Base-by-base conservation (phyloP, 2,113 vertebrate species). In the Mesoclemmys tuberculata region DNA sequence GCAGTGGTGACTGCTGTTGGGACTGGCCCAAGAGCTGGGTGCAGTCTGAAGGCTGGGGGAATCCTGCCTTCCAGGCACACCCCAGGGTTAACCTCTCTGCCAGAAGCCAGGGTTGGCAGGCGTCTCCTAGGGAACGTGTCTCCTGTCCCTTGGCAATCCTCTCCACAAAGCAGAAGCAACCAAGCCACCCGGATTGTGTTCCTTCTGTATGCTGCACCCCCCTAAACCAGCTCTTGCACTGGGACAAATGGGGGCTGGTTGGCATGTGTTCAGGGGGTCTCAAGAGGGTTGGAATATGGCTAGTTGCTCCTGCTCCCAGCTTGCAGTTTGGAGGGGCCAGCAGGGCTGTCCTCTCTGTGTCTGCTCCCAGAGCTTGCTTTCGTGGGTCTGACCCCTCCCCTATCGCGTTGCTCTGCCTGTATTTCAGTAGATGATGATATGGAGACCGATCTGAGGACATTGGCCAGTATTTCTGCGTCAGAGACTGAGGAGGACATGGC, bases 401-500 rank as follows among this genome's bases (percentile, higher is more conserved):
- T 84, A 1, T 22, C 11, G 84, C 38, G 22, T 79, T 96, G 90
- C 94, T 18, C 44, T 48, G 18, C 24, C 38, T 74, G 18, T 52
- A 21, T 86, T 90, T 82, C 85, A 92, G 97, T 96, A 6, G 98
- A 98, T 10, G 98, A 99, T 8, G 98, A 99, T 4, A 97, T 98
- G 88, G 98, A 98, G 11, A 93, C 97, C 90, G 99, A 99, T 6
- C 3, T 89, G 56, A 97, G 89, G 68, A 96, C 96, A 2, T 97
- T 97, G 29, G 98, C 98, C 5, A 97, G 95, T 51, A 91, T 97
- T 1, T 97, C 97, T 2, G 96, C 98, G 35, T 99, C 99, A 0
- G 99, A 99, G 93, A 98, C 98, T 0, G 99, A 99, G 26, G 99
- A 99, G 1, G 99, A 99, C 35, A 38, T 93, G 21, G 94, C 98